Evolutionary conservation across 2,113 vertebrate genomes (phyloP), one percentile per base, ranked within the genome.

Genomic region (Pomatostomus ruficeps): DNA sequence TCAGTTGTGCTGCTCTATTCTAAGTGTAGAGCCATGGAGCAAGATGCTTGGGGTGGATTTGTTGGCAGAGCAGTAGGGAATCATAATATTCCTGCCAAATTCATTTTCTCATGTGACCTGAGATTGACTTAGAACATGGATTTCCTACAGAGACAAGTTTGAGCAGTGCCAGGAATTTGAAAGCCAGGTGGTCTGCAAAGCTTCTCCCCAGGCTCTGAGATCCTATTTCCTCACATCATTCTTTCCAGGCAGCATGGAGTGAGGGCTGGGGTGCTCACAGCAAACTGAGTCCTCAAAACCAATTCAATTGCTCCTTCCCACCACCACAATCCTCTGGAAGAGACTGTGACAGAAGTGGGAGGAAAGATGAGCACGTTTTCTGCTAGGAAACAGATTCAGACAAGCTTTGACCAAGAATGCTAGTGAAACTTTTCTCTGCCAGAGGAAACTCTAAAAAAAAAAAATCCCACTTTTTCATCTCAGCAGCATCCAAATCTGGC

Each of bases 71-170:
- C 70, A 85, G 71, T 57, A 94, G 66, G 89, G 74, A 93, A 80
- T 93, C 81, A 95, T 67, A 75, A 87, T 87, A 92, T 89, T 72
- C 91, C 89, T 96, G 94, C 91, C 94, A 96, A 97, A 96, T 92
- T 91, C 89, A 38, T 91, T 95, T 92, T 97, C 95, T 96, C 95
- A 94, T 92, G 94, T 95, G 95, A 97, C 95, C 93, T 76, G 66
- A 81, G 61, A 89, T 97, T 92, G 93, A 92, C 95, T 96, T 95
- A 77, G 93, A 97, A 95, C 91, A 91, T 76, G 77, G 91, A 87
- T 96, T 95, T 97, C 93, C 95, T 93, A 91, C 89, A 89, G 84
- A 95, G 94, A 85, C 66, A 95, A 89, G 80, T 92, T 78, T 79
- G 58, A 97, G 73, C 87, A 75, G 70, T 92, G 89, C 94, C 84